Evolutionary conservation across 2,888 invertebrate genomes (phyloP).

Genomic region (Pomacea canaliculata): DNA sequence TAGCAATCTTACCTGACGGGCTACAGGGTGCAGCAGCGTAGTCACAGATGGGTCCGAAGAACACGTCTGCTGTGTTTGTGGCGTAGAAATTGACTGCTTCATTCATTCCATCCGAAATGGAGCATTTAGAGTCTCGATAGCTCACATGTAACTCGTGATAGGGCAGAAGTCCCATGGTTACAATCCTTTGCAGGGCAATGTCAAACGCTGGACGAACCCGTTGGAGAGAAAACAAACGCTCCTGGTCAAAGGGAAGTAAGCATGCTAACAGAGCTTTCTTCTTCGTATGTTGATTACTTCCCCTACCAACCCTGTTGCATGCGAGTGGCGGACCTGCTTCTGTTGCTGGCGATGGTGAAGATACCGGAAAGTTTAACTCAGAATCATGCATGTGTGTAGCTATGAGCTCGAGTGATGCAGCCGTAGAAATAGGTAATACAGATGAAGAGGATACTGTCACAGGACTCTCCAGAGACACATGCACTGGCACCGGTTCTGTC

Average conservation of each 20-base stretch:
- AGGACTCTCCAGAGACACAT: too few relatives aligned
- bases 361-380: too few relatives aligned
- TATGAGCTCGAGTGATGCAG: too few relatives aligned
- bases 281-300: not conserved
- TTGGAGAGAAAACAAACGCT: conserved; percentile 12
- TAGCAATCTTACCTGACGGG: conserved; percentile 74
- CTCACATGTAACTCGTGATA: conserved; percentile 10
- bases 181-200: conserved; percentile 7
- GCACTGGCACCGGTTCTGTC: too few relatives aligned
- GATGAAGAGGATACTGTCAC: too few relatives aligned
- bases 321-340: not conserved
- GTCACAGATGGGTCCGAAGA: conserved; percentile 66
- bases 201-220: conserved; percentile 10
- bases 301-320: not conserved
- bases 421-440: too few relatives aligned
- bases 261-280: conserved; percentile 13
- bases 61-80: conserved; percentile 52
- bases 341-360: not conserved
- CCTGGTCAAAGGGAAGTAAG: conserved; percentile 21
- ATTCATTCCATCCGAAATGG: conserved; percentile 58
- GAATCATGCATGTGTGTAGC: too few relatives aligned
- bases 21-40: conserved; percentile 90
- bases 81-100: conserved; percentile 60
- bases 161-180: not conserved
- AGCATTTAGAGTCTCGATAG: conserved; percentile 56